Percentiles rank a stretch among this genome's conserved stretches.
These are phyloP conservation scores for Pantelozetes paolii DNA, from an alignment of 2,888 invertebrate species.

Conservation along the genomic window DNA sequence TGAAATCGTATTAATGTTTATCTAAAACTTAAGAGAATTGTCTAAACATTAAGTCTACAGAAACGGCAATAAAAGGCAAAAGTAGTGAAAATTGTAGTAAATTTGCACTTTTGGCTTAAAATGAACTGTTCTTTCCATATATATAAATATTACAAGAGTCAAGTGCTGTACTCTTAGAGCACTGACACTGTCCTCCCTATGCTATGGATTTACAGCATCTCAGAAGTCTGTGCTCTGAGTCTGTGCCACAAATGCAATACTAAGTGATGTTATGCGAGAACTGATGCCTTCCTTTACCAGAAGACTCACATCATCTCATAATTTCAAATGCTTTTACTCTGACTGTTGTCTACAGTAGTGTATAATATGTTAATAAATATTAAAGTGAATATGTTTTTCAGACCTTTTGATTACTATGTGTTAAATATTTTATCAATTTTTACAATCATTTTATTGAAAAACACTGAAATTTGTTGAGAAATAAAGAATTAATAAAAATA, in stretches of 20 bases:
- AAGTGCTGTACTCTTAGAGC: background rate
- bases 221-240: background rate
- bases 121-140: background rate
- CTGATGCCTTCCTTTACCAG: no score
- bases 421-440: no score
- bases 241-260: background rate
- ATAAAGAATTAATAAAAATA: no score
- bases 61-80: no score
- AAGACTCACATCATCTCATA: background rate
- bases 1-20: no score
- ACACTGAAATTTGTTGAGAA: no score
- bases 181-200: background rate
- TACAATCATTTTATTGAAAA: no score
- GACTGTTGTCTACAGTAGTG: background rate
- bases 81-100: background rate
- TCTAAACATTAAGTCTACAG: no score
- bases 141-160: background rate
- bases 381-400: background rate
- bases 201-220: background rate
- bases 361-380: background rate
- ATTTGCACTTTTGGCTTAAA: background rate
- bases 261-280: no score
- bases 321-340: conserved; percentile 22
- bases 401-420: no score
- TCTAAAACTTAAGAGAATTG: no score